Conservation (phyloP, 2,113 vertebrate species). For the Eclectus roratus region DNA sequence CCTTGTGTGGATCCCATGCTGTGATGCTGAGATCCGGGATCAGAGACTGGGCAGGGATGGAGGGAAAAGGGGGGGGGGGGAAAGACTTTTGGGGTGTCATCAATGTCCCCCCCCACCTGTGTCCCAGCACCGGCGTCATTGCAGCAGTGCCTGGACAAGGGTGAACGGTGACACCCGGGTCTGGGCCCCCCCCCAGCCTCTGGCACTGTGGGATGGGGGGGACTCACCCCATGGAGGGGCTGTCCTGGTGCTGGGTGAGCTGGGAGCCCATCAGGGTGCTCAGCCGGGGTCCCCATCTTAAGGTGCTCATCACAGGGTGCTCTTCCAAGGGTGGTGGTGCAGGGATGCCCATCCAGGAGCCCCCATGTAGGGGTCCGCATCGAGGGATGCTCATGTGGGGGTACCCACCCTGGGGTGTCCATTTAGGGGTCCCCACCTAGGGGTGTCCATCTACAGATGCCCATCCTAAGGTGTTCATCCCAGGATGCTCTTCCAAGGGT, state of each 20-base stretch:
- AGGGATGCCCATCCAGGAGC: neutral
- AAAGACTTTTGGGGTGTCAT: neutral
- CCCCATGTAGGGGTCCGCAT: neutral
- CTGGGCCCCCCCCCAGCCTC: neutral
- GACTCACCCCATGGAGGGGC: neutral
- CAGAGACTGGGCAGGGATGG: neutral
- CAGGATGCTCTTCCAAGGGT: neutral
- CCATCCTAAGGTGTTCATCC: neutral
- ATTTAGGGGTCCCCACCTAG: neutral
- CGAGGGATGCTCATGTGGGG: neutral
- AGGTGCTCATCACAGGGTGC: neutral
- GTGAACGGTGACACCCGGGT: neutral
- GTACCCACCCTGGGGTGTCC: neutral
- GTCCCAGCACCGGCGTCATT: neutral
- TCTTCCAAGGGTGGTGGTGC: neutral
- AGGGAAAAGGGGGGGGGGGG: accelerated
- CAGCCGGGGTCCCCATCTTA: neutral
- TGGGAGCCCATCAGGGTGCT: neutral
- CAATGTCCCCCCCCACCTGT: too few species aligned
- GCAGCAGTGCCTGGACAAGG: neutral
- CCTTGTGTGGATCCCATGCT: neutral
- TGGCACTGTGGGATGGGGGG: neutral
- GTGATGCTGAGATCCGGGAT: neutral
- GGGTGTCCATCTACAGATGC: too few species aligned
- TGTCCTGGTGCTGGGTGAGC: neutral